These are phyloP conservation scores for Apodemus speciosus DNA, from an alignment of 2,113 vertebrate genomes.

Conservation along the genomic window DNA sequence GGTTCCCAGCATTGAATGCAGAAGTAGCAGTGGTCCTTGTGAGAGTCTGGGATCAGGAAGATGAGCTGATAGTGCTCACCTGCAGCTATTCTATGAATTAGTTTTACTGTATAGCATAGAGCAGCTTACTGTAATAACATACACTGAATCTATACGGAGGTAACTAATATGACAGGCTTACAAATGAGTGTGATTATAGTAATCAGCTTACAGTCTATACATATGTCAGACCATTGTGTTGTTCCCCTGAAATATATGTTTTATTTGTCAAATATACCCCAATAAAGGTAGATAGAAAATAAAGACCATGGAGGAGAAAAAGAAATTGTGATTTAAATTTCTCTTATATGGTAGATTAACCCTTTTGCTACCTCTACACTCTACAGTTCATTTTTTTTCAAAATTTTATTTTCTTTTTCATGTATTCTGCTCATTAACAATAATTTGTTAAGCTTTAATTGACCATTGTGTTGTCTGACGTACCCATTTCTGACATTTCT, in stretches of 20 bases:
- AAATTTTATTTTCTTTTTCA: conserved; percentile 7
- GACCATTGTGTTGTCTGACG: neutral
- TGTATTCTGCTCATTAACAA: conserved; percentile 29
- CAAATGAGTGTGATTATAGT: neutral
- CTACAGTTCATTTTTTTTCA: neutral
- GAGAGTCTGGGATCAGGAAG: neutral
- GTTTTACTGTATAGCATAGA: neutral
- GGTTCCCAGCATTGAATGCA: neutral
- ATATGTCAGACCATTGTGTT: neutral
- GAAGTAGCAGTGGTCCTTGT: neutral
- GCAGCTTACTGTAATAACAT: neutral
- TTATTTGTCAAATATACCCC: neutral
- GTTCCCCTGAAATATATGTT: neutral
- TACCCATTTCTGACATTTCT: neutral
- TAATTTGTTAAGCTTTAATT: conserved; percentile 21
- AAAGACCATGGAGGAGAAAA: neutral
- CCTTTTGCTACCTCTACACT: neutral
- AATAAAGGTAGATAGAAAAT: neutral
- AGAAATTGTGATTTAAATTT: neutral
- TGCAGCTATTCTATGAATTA: neutral
- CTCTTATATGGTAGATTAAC: neutral
- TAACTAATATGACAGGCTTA: neutral
- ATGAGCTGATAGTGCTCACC: neutral
- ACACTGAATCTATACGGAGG: neutral
- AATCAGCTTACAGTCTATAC: neutral